Conservation (phyloP, 2,888 invertebrate genomes). For the Chrysodeixis includens region DNA sequence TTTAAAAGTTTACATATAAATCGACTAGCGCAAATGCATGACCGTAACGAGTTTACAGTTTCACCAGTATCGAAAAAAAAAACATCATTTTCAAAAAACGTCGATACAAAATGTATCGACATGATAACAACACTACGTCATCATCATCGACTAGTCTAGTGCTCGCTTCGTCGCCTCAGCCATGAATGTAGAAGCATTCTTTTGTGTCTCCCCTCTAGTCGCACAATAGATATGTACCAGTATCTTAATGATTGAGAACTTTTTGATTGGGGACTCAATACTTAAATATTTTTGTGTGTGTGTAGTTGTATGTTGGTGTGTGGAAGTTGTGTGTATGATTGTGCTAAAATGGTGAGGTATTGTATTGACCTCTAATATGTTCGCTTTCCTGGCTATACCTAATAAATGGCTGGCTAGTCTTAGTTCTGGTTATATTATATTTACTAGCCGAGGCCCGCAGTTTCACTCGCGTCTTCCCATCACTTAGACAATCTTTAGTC, state of each 20-base stretch:
- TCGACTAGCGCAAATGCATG: too few species aligned
- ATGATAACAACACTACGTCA: slow-evolving; percentile 69
- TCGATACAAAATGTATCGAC: slow-evolving; percentile 20
- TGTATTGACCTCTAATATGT: too few species aligned
- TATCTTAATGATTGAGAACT: slow-evolving; percentile 57
- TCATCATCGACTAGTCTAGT: slow-evolving; percentile 86
- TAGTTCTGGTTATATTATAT: too few species aligned
- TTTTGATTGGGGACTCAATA: slow-evolving; percentile 48
- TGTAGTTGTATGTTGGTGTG: background rate
- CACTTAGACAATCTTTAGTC: too few species aligned
- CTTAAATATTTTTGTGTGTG: background rate
- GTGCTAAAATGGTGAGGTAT: too few species aligned
- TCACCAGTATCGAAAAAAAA: background rate
- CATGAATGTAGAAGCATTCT: slow-evolving; percentile 84
- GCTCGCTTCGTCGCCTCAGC: slow-evolving; percentile 83
- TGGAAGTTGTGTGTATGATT: too few species aligned
- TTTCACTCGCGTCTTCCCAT: too few species aligned
- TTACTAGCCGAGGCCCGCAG: too few species aligned
- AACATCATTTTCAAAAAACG: background rate
- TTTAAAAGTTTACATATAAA: too few species aligned
- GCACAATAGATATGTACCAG: slow-evolving; percentile 48
- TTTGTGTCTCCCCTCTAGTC: slow-evolving; percentile 75
- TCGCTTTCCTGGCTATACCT: too few species aligned
- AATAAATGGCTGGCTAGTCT: too few species aligned
- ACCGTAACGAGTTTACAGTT: too few species aligned